These are phyloP conservation scores for Ctenosaura bakeri DNA, from an alignment of 2,797 vertebrate genomes.

Conservation along the genomic window DNA sequence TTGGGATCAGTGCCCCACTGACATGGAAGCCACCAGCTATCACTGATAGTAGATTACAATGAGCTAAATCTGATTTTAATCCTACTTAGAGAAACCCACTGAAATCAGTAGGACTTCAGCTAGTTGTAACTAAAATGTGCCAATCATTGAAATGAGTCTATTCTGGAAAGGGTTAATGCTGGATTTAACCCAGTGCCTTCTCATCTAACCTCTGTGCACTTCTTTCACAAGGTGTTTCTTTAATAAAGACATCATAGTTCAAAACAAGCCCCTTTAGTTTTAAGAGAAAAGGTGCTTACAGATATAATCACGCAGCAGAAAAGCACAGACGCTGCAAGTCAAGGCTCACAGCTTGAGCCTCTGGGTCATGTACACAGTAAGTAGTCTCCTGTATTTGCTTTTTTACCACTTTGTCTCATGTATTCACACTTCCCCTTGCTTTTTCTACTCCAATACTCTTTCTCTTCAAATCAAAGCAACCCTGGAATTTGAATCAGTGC, in stretches of 20 bases:
- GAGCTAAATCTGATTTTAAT: too few relatives aligned
- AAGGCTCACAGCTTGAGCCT: not conserved
- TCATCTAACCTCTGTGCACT: not conserved
- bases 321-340: not conserved
- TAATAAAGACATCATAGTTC: not conserved
- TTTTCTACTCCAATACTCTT: not conserved
- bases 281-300: not conserved
- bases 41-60: too few relatives aligned
- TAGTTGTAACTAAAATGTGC: too few relatives aligned
- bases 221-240: not conserved
- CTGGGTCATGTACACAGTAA: not conserved
- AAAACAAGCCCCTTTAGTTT: not conserved
- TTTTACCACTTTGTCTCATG: not conserved
- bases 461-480: not conserved
- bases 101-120: too few relatives aligned
- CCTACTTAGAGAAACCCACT: too few relatives aligned
- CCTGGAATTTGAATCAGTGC: not conserved
- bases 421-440: not conserved
- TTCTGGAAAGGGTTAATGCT: not conserved
- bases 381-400: not conserved
- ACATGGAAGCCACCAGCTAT: too few relatives aligned
- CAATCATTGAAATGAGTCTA: not conserved
- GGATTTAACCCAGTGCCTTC: not conserved
- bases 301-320: not conserved
- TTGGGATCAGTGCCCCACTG: too few relatives aligned